phyloP scores from a whole-genome alignment of 2,888 invertebrate genomes.

The Trissolcus japonicus region DNA sequence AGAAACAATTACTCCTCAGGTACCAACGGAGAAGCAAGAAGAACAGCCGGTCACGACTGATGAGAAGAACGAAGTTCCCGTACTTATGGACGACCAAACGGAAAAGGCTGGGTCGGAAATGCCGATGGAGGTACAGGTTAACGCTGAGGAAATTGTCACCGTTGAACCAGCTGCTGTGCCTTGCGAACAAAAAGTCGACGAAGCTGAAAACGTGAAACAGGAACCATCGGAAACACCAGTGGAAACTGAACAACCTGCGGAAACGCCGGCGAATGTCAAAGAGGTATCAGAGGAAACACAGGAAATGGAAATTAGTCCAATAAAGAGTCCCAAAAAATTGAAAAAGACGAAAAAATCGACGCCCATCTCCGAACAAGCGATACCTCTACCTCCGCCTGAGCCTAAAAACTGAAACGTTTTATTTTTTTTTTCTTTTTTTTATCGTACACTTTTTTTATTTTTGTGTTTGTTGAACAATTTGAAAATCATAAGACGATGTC shows the following conservation, averaged over 20 bases:
- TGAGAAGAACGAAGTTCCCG: not conserved
- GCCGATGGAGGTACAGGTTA: slow-evolving; percentile 19
- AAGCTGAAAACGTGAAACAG: not conserved
- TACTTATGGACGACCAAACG: not conserved
- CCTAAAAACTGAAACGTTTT: slow-evolving; percentile 49
- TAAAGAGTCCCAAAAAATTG: slow-evolving; percentile 65
- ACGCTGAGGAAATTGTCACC: not conserved
- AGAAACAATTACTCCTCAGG: not conserved
- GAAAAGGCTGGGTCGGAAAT: not conserved
- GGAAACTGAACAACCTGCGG: not conserved
- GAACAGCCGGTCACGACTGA: not conserved
- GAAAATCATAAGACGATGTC: slow-evolving; percentile 10
- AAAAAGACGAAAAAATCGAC: slow-evolving; percentile 67
- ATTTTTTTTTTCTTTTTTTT: slow-evolving; percentile 1
- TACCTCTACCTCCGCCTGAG: slow-evolving; percentile 71
- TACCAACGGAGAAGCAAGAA: not conserved
- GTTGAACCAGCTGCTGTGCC: not conserved
- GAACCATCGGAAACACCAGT: not conserved
- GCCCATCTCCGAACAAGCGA: slow-evolving; percentile 68
- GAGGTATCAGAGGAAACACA: slow-evolving; percentile 35
- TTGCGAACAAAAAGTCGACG: slow-evolving; percentile 5
- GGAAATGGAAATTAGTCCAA: slow-evolving; percentile 65
- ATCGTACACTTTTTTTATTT: not conserved
- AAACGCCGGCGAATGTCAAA: not conserved
- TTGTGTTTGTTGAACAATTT: slow-evolving; percentile 9